A percentile compares a stretch with the other conserved stretches of the same genome.
phyloP scores from a whole-genome alignment of 2,113 vertebrate genomes.

The Nasalis larvatus region DNA sequence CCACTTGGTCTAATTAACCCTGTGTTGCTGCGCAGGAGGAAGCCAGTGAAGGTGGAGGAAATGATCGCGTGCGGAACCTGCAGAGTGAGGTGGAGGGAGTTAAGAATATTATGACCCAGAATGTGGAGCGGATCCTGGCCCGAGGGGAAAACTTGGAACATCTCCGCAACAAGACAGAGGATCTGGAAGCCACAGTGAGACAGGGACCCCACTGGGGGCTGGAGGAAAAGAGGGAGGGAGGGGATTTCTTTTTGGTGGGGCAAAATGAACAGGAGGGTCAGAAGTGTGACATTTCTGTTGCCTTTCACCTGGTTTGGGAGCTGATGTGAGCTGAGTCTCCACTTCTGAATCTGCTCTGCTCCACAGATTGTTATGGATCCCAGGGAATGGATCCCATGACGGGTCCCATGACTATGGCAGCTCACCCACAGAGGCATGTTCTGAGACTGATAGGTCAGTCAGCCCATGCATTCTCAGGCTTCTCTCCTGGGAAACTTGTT shows the following conservation, averaged over 20 bases:
- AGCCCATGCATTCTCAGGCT: neutral
- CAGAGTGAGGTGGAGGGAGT: slow-evolving; percentile 93
- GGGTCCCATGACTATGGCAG: neutral
- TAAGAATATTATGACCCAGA: slow-evolving; percentile 94
- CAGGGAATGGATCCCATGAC: neutral
- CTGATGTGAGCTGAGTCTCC: neutral
- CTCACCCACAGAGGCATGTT: neutral
- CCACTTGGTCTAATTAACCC: neutral
- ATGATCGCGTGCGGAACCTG: slow-evolving; percentile 83
- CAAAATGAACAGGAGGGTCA: neutral
- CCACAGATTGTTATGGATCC: neutral
- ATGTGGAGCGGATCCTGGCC: slow-evolving; percentile 95
- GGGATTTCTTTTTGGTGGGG: neutral
- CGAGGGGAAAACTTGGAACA: slow-evolving; percentile 94
- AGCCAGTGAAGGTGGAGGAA: slow-evolving; percentile 21
- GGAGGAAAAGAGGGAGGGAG: neutral
- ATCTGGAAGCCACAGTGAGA: slow-evolving; percentile 93
- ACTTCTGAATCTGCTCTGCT: neutral
- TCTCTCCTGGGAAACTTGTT: neutral
- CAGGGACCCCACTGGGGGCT: neutral
- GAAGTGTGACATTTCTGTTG: neutral
- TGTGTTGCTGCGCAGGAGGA: slow-evolving; percentile 70
- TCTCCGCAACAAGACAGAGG: slow-evolving; percentile 93
- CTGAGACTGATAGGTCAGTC: neutral
- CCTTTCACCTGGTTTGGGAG: neutral